Conservation (phyloP, 1,140 invertebrate genomes). For the Ceratina calcarata region DNA sequence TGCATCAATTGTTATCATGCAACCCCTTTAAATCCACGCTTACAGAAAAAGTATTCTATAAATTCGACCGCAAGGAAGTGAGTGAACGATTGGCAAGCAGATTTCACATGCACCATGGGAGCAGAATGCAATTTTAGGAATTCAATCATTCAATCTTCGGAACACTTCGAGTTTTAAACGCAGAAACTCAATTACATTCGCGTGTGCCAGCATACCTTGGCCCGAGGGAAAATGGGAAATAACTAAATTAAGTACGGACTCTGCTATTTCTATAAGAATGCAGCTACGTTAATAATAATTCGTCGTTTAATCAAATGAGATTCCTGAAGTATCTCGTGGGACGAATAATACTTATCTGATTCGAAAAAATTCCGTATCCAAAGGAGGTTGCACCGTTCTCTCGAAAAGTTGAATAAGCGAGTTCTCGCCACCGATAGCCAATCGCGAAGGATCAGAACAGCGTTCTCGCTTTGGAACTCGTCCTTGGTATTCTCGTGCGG, state of each 20-base stretch:
- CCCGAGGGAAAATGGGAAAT: not conserved
- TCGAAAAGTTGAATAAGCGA: not conserved
- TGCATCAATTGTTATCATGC: no score
- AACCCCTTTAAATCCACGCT: no score
- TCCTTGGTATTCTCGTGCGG: not conserved
- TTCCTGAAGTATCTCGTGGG: no score
- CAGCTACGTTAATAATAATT: not conserved
- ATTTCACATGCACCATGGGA: no score
- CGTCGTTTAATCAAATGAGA: not conserved
- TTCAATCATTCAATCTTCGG: not conserved
- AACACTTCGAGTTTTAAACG: conserved; percentile 15
- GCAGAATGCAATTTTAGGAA: conserved; percentile 6
- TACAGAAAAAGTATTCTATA: no score
- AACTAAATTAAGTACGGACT: not conserved
- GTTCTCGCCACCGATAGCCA: no score
- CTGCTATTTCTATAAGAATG: not conserved
- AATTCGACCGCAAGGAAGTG: not conserved
- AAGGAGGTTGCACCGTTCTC: not conserved
- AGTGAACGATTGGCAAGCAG: not conserved
- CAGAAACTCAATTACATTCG: conserved; percentile 2
- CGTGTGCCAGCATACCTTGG: not conserved
- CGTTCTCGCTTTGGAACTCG: conserved; percentile 7
- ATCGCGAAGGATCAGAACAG: not conserved
- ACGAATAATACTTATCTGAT: no score
- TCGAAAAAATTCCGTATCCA: no score